Percentiles rank a stretch among this genome's conserved stretches.
phyloP scores from a whole-genome alignment of 2,113 vertebrate genomes.

The Brachyistius frenatus region DNA sequence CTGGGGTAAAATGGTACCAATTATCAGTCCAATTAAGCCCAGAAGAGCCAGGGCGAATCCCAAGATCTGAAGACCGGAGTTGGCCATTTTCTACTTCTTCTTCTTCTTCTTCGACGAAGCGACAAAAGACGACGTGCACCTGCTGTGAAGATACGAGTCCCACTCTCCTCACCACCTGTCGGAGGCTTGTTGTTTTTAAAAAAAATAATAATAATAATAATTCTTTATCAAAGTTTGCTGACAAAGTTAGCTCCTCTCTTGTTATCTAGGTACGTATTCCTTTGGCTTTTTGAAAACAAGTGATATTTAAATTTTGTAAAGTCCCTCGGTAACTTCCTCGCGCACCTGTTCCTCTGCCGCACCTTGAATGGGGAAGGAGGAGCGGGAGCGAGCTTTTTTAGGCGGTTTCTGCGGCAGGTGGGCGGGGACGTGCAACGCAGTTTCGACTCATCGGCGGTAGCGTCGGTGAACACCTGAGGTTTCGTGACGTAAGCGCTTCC shows the following conservation, averaged over 20 bases:
- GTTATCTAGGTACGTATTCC: not conserved
- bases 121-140: constrained; percentile 48
- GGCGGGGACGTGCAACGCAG: constrained; percentile 76
- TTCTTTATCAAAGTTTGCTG: not conserved
- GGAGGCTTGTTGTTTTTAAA: not conserved
- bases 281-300: not conserved
- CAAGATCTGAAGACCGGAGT: constrained; percentile 90
- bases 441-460: constrained; percentile 73
- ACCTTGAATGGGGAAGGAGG: constrained; percentile 68
- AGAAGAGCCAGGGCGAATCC: constrained; percentile 87
- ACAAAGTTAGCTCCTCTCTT: not conserved
- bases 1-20: constrained; percentile 89
- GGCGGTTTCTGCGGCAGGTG: constrained; percentile 68
- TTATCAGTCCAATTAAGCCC: constrained; percentile 86
- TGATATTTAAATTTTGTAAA: not conserved
- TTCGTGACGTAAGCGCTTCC: constrained; percentile 72
- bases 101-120: not conserved
- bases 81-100: constrained; percentile 84
- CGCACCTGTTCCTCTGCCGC: constrained; percentile 79
- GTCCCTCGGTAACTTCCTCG: not conserved
- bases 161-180: not conserved
- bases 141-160: constrained; percentile 15
- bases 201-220: not conserved
- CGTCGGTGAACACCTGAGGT: constrained; percentile 54
- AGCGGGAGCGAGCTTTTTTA: constrained; percentile 75